Base-by-base conservation (phyloP, 2,113 vertebrate genomes). In the Dermatemys mawii region DNA sequence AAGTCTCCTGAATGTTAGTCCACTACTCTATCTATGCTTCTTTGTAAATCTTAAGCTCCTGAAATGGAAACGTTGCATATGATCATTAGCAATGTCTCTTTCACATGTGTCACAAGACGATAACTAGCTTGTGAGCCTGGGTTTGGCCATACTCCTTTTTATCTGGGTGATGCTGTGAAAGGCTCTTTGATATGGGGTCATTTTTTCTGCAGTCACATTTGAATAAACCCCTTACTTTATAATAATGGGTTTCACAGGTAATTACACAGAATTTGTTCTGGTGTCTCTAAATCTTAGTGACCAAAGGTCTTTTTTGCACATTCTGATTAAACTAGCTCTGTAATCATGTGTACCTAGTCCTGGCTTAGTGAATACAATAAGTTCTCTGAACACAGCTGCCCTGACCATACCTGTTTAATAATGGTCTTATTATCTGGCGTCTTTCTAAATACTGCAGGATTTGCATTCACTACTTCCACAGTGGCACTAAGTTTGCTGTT, bases 361-460 rank as follows among this genome's bases (percentile, higher is more conserved):
- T 22, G 51, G 51, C 50, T 94, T 46, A 90, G 82, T 67, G 63
- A 93, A 67, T 50, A 32, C 38, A 17, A 3, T 49, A n/a, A 82
- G 54, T 76, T 11, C 13, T 91, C 24, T 76, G 22, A 89, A 48
- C 16, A 29, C 21, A 85, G 38, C 46, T 90, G 67, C 12, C 29
- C 1, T 83, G 22, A 5, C 4, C 32, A 75, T 70, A 84, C 80
- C 81, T 57, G 49, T 67, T 46, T 88, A 50, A 53, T 83, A 79
- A 60, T 1, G 21, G 6, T 55, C 21, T 83, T 90, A 32, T 84
- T 82, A 51, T 81, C 57, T 86, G 57, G 10, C 73, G 57, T 35
- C 84, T 87, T 87, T 76, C 73, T 79, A 54, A 95, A 83, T 54
- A 51, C 48, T 88, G n/a, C 11, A 29, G 90, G 53, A 70, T 90